Evolutionary conservation across 30 jellyfish, hydroid and myxozoan species (phyloP), one percentile per base, ranked within the genome.

Genomic region (Mastigias papua): DNA sequence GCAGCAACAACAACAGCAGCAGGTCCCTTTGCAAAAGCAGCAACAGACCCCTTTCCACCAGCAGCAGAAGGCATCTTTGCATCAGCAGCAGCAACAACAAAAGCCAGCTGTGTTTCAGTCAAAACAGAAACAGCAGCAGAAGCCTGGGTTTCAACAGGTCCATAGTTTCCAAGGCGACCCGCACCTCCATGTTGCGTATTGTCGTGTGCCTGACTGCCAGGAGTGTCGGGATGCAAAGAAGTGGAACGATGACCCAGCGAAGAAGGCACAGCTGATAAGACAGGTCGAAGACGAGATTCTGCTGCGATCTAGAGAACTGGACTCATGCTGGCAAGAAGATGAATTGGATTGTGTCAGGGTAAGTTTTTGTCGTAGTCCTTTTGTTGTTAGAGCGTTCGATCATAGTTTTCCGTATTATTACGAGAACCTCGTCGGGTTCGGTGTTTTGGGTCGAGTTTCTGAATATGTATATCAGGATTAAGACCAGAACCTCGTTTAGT

Each of bases 291-390:
- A 93, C 50, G 97, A 93, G 78, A 93, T 93, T 46, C 62, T 93
- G 84, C 78, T 93, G 81, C 58, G 92, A 42, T 87, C 96, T 25
- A 62, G 98, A 31, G 98, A 93, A 78, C 73, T 93, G 29, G 98
- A 93, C 37, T 83, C 95, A n/a, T 93, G 98, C 72, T 93, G 98
- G 98, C 98, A 88, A 68, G 98, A 93, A 78, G 98, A 93, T 68
- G 98, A 87, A 73, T 49, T 71, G 65, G 98, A 93, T 63, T 88
- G 90, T 87, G 97, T 93, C 6, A 73, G 94, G 92, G 98, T 93
- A 69, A 10, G 94, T 69, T 29, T 34, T 34, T 37, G 25, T 51
- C 2, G 54, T 37, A 37, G n/a, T n/a, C n/a, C n/a, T n/a, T n/a
- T n/a, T n/a, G n/a, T n/a, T n/a, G n/a, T n/a, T n/a, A n/a, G n/a